Percentiles rank a stretch among this genome's conserved stretches.
Evolutionary conservation across 2,888 invertebrate species (phyloP).

Genomic region (Apamea crenata): DNA sequence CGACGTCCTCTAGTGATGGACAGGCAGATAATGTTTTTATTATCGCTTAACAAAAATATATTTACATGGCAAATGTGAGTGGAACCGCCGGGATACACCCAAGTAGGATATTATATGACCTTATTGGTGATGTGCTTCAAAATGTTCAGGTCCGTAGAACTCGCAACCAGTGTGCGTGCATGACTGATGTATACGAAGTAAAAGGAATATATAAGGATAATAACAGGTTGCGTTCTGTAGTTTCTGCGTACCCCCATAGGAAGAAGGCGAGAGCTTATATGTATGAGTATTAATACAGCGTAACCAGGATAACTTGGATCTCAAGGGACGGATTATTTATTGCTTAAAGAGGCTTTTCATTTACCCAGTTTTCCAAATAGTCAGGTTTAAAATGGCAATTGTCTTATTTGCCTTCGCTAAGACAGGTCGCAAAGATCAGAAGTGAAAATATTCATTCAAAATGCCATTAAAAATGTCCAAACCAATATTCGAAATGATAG

Average conservation of each 20-base stretch:
- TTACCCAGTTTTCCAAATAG: no score
- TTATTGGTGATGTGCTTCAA: background rate
- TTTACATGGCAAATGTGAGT: background rate
- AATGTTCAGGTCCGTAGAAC: background rate
- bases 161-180: background rate
- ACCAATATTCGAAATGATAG: no score
- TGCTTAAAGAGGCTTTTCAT: no score
- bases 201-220: background rate
- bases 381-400: no score
- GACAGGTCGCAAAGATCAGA: no score
- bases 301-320: no score
- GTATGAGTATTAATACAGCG: background rate
- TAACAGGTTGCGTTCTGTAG: background rate
- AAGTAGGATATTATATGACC: background rate
- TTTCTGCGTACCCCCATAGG: background rate
- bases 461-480: no score
- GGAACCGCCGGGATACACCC: background rate
- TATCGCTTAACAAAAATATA: background rate
- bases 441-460: no score
- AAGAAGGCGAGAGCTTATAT: background rate
- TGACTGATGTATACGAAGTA: background rate
- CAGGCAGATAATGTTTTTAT: constrained; percentile 25
- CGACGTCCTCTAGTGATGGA: constrained; percentile 17
- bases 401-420: no score
- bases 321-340: no score